A percentile compares a stretch with the other conserved stretches of the same genome.
Conservation (phyloP, 2,888 invertebrate species). For the Lysandra bellargus region DNA sequence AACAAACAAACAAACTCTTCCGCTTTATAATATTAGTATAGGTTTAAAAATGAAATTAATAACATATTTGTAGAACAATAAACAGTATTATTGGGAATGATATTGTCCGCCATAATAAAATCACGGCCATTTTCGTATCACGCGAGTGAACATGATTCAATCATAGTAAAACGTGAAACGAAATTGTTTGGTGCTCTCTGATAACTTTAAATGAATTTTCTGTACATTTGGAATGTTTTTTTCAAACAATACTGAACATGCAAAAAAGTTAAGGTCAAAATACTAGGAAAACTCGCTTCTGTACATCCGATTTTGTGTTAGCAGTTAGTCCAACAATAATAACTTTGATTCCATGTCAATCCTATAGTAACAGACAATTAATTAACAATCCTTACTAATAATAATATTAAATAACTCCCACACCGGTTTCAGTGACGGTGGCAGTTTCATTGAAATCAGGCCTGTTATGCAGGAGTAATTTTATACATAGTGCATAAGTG, state of each 20-base stretch:
- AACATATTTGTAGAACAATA: constrained; percentile 8
- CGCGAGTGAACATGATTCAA: constrained; percentile 41
- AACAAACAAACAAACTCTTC: no score
- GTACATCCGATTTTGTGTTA: neutral
- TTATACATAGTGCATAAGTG: no score
- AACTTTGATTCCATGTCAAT: neutral
- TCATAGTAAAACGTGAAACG: constrained; percentile 33
- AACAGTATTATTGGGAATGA: constrained; percentile 5
- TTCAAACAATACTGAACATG: neutral
- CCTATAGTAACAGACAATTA: no score
- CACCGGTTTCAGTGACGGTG: no score
- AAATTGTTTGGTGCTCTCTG: constrained; percentile 29
- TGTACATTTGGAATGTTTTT: constrained; percentile 12
- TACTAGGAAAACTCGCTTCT: neutral
- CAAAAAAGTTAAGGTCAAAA: neutral
- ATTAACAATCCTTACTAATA: no score
- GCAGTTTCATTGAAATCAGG: no score
- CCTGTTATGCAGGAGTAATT: no score
- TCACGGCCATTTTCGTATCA: constrained; percentile 39
- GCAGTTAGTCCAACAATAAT: neutral
- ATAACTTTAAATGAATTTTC: constrained; percentile 28
- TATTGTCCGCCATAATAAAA: constrained; percentile 37
- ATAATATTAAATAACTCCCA: no score
- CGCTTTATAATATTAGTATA: no score
- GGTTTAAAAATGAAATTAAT: neutral